A percentile compares a stretch with the other conserved stretches of the same genome.
phyloP scores from a whole-genome alignment of 2,113 vertebrate genomes.

The Ciconia boyciana region DNA sequence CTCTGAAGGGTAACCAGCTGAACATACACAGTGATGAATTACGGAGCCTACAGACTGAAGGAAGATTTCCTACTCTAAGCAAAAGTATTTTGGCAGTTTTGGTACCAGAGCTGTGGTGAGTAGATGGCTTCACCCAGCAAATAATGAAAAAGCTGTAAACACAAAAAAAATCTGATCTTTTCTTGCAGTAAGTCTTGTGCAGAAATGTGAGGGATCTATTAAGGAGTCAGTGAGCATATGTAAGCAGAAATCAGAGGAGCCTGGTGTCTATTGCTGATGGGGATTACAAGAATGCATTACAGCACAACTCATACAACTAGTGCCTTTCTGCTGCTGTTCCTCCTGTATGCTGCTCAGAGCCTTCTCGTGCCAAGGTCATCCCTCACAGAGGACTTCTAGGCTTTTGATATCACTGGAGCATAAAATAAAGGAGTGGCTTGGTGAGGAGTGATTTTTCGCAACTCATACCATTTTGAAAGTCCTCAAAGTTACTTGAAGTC shows the following conservation, averaged over 20 bases:
- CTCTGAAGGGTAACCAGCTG: background rate
- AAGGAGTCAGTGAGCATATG: background rate
- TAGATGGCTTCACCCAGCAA: background rate
- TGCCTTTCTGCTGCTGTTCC: background rate
- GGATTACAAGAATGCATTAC: background rate
- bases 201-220: background rate
- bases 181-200: background rate
- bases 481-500: background rate
- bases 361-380: accelerated
- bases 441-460: background rate
- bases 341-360: background rate
- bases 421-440: background rate
- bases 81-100: background rate
- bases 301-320: background rate
- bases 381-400: background rate
- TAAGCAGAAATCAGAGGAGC: background rate
- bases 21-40: background rate
- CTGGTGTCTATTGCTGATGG: background rate
- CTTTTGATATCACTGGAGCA: background rate
- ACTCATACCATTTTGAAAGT: background rate
- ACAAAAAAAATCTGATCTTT: background rate
- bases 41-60: background rate
- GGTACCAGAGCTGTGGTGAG: background rate
- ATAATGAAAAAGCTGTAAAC: background rate
- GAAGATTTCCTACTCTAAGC: background rate